Base-by-base conservation (phyloP, 2,113 vertebrate genomes). In the Mesitornis unicolor region DNA sequence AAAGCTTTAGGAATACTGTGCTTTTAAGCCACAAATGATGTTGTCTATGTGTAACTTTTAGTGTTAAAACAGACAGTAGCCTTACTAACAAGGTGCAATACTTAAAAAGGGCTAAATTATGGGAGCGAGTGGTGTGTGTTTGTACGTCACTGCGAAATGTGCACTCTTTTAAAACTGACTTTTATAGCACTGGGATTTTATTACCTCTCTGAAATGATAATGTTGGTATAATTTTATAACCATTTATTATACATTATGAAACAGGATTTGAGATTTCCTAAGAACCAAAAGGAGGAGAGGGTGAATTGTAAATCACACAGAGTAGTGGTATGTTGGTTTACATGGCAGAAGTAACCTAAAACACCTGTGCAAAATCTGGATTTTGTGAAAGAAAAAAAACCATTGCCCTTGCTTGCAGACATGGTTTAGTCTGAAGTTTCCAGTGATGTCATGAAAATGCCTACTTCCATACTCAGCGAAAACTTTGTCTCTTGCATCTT, bases 81-180 rank as follows among this genome's bases (percentile, higher is more conserved):
- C 90, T 97, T 97, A 96, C 67, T 93, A 71, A 90, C 42, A 63
- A 86, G 81, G 93, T 97, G 97, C 97, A 97, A 96, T 97, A 97
- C 45, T 96, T 89, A 36, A 1, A 93, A 97, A 97, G 96, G 97
- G 97, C 97, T 97, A 95, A 93, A 87, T 83, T 84, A n/a, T 8
- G 53, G 78, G 57, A 90, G 64, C 38, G 56, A 38, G 69, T n/a
- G 22, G 19, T 48, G 77, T 84, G 18, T 61, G 45, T 70, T 24
- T 78, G 79, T 74, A 84, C 60, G 74, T 77, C 54, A 40, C 90
- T 87, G 81, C 48, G 4, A 87, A 91, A 51, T 21, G 51, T 92
- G 85, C 83, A 92, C 61, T 94, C 86, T 79, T 36, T 50, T 69
- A 91, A 92, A 94, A 63, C 33, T 45, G 51, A 87, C 42, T 93